Evolutionary conservation across 2,113 vertebrate species (phyloP).

Genomic region (Paramisgurnus dabryanus): DNA sequence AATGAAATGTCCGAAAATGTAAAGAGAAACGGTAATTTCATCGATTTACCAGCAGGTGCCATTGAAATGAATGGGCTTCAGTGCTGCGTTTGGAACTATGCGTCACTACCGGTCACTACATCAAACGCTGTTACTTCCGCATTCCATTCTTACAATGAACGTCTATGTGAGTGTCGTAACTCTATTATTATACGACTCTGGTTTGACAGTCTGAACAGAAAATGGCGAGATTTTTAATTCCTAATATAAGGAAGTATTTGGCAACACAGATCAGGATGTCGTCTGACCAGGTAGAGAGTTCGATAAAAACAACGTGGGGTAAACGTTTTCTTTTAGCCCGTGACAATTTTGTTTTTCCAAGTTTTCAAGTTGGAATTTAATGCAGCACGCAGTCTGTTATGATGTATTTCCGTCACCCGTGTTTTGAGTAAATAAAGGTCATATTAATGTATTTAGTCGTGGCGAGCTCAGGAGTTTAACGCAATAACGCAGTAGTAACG

Average conservation of each 20-base stretch:
- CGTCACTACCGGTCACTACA: too few species aligned
- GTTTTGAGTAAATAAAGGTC: background rate
- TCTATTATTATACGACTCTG: too few species aligned
- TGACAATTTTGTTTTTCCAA: background rate
- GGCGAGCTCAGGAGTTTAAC: background rate
- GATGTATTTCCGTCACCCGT: background rate
- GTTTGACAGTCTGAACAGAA: background rate
- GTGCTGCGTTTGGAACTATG: too few species aligned
- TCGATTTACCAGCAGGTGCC: too few species aligned
- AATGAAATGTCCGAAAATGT: too few species aligned
- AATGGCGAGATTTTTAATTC: conserved; percentile 72
- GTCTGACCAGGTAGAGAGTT: conserved; percentile 72
- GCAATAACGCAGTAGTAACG: background rate
- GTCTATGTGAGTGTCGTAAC: too few species aligned
- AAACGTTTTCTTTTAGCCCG: background rate
- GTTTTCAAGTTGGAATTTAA: too few species aligned
- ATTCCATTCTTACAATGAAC: too few species aligned
- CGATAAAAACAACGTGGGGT: background rate
- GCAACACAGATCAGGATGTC: conserved; percentile 71
- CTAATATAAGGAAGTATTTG: conserved; percentile 63
- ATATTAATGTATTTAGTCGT: background rate
- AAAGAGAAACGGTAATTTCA: too few species aligned
- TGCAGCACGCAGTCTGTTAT: background rate
- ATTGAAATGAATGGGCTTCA: too few species aligned
- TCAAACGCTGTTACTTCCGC: too few species aligned